These are phyloP conservation scores for Sprattus sprattus DNA, from an alignment of 2,113 vertebrate species.

Conservation along the genomic window DNA sequence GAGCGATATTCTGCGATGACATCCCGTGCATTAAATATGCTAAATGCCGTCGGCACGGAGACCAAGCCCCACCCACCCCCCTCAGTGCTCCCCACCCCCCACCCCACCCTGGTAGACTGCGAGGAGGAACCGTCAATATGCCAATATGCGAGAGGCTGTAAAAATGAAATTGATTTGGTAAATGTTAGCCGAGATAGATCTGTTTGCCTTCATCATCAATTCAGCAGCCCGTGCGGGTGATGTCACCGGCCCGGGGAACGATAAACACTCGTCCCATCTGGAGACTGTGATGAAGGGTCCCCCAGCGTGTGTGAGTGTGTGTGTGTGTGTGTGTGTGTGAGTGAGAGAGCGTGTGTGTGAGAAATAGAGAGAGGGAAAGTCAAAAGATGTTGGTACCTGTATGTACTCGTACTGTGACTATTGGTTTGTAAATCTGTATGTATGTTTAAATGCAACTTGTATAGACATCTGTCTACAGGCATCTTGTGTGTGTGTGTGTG, in stretches of 20 bases:
- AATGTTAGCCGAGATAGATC: conserved; percentile 99
- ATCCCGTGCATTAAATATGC: conserved; percentile 96
- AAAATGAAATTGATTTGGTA: conserved; percentile 99
- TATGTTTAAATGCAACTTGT: not conserved
- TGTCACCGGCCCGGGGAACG: conserved; percentile 94
- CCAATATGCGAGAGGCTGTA: conserved; percentile 95
- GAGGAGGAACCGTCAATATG: conserved; percentile 94
- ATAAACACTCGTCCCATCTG: conserved; percentile 95
- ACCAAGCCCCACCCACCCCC: conserved; percentile 32
- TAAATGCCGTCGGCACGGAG: conserved; percentile 83
- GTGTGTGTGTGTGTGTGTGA: conserved; percentile 16
- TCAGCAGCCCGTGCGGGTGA: conserved; percentile 86
- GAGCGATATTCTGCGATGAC: conserved; percentile 91
- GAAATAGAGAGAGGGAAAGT: not conserved
- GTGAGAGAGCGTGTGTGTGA: not conserved
- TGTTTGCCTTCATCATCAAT: conserved; percentile 99
- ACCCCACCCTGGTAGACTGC: not conserved
- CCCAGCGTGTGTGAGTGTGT: conserved; percentile 62
- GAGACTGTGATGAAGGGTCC: conserved; percentile 88
- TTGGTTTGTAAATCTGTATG: too few relatives aligned
- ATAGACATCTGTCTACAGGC: not conserved
- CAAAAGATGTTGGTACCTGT: not conserved
- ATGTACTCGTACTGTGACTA: not conserved
- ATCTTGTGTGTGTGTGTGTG: not conserved
- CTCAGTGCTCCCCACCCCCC: conserved; percentile 41